Conservation (phyloP, 2,797 vertebrate genomes). For the Balearica regulorum region DNA sequence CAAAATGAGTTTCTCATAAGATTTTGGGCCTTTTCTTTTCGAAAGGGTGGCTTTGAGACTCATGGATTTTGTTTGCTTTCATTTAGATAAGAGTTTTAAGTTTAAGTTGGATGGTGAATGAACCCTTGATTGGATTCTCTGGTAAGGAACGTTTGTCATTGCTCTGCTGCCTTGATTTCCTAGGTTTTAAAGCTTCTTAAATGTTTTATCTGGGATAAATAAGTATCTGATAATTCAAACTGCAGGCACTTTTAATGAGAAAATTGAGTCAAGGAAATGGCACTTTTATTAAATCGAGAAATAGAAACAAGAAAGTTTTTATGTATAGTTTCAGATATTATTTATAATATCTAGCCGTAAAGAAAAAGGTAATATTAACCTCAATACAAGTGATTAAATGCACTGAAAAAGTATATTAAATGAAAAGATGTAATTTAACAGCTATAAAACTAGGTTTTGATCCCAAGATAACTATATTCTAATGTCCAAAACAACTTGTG, state of each 20-base stretch:
- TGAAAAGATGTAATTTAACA: neutral
- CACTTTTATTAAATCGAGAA: neutral
- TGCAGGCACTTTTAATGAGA: neutral
- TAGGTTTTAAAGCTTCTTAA: neutral
- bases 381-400: neutral
- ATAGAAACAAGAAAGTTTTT: neutral
- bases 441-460: neutral
- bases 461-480: neutral
- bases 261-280: neutral
- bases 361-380: neutral
- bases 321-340: neutral
- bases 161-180: neutral
- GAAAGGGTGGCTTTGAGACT: constrained; percentile 54
- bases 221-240: neutral
- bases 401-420: neutral
- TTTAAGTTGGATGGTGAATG: neutral
- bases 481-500: neutral
- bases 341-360: neutral
- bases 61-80: constrained; percentile 63
- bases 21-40: constrained; percentile 56
- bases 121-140: neutral
- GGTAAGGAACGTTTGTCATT: neutral
- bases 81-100: constrained; percentile 30
- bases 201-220: neutral
- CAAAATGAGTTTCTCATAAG: constrained; percentile 53